Evolutionary conservation across 2,797 vertebrate genomes (phyloP), one percentile per base, ranked within the genome.

Genomic region (Loris lydekkerianus): DNA sequence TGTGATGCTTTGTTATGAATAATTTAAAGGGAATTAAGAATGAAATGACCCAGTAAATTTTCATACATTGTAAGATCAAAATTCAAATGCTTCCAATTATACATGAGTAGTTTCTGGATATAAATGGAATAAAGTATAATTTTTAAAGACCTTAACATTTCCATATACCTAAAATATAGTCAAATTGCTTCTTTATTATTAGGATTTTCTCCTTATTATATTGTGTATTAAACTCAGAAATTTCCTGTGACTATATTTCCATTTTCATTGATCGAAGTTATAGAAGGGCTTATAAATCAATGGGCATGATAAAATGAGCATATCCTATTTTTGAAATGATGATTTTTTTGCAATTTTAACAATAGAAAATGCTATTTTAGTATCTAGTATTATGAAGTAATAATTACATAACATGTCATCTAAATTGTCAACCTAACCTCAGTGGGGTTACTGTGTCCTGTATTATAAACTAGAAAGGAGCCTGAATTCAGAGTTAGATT

Each of bases 131-230:
- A 23, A 85, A 85, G 1, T 75, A 3, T 43, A 95, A 95, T 25
- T 75, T 86, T 87, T 63, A 94, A 95, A 69, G 7, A 75, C 83
- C 56, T 91, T 94, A 92, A 60, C 29, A 76, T 86, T 96, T 91
- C 27, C 77, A 69, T 85, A 69, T 94, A 77, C 15, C 34, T 73
- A 75, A 95, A 92, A 75, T 78, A 40, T 5, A 84, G 40, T 81
- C 89, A 96, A 60, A 58, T 75, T 83, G 17, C 29, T 83, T 89
- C 10, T 89, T 89, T 37, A 0, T 78, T 97, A 70, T 65, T 81
- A 72, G n/a, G 20, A 77, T 6, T 82, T 97, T 89, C n/a, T 86
- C 10, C 43, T 77, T 93, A 49, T 88, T 94, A 91, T 13, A 65
- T 61, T 96, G 56, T 78, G 4, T 61, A 86, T 82, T 93, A 87